These are phyloP conservation scores for Sarcophaga bullata DNA, from an alignment of 1,140 invertebrate genomes.

Conservation along the genomic window DNA sequence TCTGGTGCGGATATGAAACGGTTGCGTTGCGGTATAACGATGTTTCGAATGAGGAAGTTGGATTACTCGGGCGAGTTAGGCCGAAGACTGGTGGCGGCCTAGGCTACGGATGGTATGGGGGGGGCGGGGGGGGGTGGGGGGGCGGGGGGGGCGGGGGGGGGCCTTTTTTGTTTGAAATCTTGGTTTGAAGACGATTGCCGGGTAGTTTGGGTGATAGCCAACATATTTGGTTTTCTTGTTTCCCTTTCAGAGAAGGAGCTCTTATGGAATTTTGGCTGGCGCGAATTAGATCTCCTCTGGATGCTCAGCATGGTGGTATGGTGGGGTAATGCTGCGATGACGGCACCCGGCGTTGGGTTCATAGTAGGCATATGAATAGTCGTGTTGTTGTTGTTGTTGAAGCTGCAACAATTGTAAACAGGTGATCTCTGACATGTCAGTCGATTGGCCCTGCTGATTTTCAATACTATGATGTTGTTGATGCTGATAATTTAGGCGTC, in stretches of 20 bases:
- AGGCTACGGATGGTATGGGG: slow-evolving; percentile 51
- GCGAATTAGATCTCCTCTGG: slow-evolving; percentile 64
- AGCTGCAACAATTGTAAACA: slow-evolving; percentile 43
- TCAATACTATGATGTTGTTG: not conserved
- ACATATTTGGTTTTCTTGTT: slow-evolving; percentile 61
- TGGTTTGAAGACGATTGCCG: slow-evolving; percentile 58
- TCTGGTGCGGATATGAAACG: slow-evolving; percentile 80
- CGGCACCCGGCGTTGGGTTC: slow-evolving; percentile 73
- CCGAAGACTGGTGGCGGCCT: not conserved
- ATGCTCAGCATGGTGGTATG: slow-evolving; percentile 69
- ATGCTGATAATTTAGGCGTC: slow-evolving; percentile 44
- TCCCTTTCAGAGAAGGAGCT: slow-evolving; percentile 59
- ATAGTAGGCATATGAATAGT: slow-evolving; percentile 83
- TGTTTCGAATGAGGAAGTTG: too few relatives aligned
- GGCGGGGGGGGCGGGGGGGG: too few relatives aligned
- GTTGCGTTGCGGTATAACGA: too few relatives aligned
- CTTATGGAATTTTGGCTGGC: slow-evolving; percentile 67
- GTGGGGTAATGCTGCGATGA: slow-evolving; percentile 61
- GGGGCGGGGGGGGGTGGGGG: too few relatives aligned
- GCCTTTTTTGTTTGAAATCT: slow-evolving; percentile 66
- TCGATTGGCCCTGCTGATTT: slow-evolving; percentile 43
- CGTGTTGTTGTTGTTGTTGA: slow-evolving; percentile 49
- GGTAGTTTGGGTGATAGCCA: slow-evolving; percentile 54
- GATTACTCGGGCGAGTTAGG: too few relatives aligned
- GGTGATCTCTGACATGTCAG: slow-evolving; percentile 46